phyloP scores from a whole-genome alignment of 2,113 vertebrate species.

The Lates calcarifer region DNA sequence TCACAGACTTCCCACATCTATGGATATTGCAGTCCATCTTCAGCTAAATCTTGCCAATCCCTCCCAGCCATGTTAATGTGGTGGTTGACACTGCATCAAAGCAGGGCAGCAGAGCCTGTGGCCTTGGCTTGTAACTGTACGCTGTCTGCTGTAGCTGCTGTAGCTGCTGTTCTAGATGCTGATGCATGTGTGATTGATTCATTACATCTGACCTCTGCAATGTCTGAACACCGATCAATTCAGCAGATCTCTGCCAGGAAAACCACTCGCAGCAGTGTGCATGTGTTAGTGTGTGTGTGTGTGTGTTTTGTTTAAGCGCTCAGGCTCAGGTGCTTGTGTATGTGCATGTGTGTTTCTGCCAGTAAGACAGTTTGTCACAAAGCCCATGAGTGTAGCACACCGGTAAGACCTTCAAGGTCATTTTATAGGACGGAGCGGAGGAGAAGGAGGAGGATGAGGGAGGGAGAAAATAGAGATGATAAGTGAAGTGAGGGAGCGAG shows the following conservation, averaged over 20 bases:
- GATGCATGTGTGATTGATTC: conserved; percentile 75
- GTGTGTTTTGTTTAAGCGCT: conserved; percentile 1
- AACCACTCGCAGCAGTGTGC: conserved; percentile 25
- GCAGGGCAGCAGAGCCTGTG: conserved; percentile 34
- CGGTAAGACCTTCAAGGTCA: conserved; percentile 70
- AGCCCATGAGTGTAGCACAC: conserved; percentile 45
- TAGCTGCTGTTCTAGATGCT: conserved; percentile 52
- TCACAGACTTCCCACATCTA: conserved; percentile 22
- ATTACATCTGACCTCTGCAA: conserved; percentile 75
- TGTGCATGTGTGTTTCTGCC: conserved; percentile 48
- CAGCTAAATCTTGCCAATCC: conserved; percentile 37
- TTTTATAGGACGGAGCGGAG: conserved; percentile 67
- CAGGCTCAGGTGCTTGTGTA: neutral
- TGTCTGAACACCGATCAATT: conserved; percentile 74
- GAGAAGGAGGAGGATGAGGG: neutral
- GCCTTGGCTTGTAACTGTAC: conserved; percentile 48
- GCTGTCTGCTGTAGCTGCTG: conserved; percentile 48
- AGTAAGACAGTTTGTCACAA: conserved; percentile 61
- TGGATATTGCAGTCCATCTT: conserved; percentile 31
- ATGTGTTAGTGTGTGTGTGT: neutral
- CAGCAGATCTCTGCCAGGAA: conserved; percentile 61
- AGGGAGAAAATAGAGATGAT: conserved; percentile 6
- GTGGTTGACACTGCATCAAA: conserved; percentile 52
- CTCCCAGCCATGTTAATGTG: conserved; percentile 27
- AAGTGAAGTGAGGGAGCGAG: conserved; percentile 8